Evolutionary conservation across 2,797 vertebrate genomes (phyloP).

Genomic region (Holocentrus rufus): DNA sequence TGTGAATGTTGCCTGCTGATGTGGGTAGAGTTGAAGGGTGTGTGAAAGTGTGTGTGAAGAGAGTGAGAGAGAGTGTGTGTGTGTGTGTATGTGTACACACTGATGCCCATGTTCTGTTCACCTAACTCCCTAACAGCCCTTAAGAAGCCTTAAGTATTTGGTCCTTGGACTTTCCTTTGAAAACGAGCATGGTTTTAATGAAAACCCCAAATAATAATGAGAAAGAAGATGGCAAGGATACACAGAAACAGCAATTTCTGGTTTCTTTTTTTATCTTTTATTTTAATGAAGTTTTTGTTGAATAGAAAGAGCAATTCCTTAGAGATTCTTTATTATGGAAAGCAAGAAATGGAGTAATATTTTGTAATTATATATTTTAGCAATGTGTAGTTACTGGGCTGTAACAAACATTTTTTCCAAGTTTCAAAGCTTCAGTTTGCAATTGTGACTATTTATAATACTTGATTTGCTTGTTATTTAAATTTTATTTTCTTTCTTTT

Average conservation of each 20-base stretch:
- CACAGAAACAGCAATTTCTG: constrained; percentile 80
- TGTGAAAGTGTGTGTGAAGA: constrained; percentile 33
- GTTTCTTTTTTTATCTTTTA: constrained; percentile 67
- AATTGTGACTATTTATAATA: constrained; percentile 93
- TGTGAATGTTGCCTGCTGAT: constrained; percentile 68
- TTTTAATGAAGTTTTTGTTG: constrained; percentile 83
- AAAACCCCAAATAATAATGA: constrained; percentile 82
- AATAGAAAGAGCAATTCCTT: constrained; percentile 87
- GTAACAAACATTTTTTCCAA: constrained; percentile 75
- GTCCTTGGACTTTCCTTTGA: constrained; percentile 92
- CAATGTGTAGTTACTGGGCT: constrained; percentile 89
- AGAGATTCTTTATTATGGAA: constrained; percentile 86
- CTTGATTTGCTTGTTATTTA: constrained; percentile 88
- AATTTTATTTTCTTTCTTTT: constrained; percentile 73
- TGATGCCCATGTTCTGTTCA: constrained; percentile 85
- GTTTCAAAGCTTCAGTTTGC: constrained; percentile 88
- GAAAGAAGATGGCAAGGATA: constrained; percentile 78
- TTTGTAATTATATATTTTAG: constrained; percentile 90
- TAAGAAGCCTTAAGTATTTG: constrained; percentile 98
- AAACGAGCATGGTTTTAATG: constrained; percentile 90
- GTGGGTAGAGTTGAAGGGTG: constrained; percentile 55
- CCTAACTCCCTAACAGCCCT: constrained; percentile 89
- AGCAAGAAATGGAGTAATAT: constrained; percentile 85
- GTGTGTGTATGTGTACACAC: constrained; percentile 72
- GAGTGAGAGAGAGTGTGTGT: constrained; percentile 11